These are phyloP conservation scores for Epinotia ramella DNA, from an alignment of 2,888 invertebrate species.

Conservation along the genomic window DNA sequence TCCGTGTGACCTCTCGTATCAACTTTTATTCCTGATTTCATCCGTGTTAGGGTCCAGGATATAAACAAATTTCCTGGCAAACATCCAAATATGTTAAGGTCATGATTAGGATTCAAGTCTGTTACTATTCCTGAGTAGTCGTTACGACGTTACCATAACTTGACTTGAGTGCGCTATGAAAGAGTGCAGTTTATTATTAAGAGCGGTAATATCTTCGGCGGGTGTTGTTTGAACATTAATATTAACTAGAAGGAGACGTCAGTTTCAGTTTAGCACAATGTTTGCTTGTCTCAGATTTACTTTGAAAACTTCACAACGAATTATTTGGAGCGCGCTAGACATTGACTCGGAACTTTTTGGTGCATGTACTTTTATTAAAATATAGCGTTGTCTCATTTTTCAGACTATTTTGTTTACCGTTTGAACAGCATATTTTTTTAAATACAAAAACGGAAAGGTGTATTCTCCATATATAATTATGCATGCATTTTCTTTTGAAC, in stretches of 20 bases:
- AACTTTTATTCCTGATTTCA: too few species aligned
- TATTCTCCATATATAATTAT: too few species aligned
- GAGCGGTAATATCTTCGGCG: neutral
- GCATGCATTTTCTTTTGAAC: too few species aligned
- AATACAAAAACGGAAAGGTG: too few species aligned
- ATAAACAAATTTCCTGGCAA: too few species aligned
- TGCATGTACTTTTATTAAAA: neutral
- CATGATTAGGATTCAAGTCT: too few species aligned
- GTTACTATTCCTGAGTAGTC: too few species aligned
- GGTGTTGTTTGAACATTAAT: neutral
- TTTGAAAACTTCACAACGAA: neutral
- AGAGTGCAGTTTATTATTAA: neutral
- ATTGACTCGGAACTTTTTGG: constrained; percentile 3
- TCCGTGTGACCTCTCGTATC: too few species aligned
- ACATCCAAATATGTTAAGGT: too few species aligned
- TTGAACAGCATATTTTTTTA: too few species aligned
- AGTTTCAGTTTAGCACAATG: constrained; percentile 7
- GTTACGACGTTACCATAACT: neutral
- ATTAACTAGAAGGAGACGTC: neutral
- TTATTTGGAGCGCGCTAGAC: neutral
- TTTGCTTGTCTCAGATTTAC: constrained; percentile 13
- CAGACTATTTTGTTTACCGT: too few species aligned
- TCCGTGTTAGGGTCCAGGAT: too few species aligned
- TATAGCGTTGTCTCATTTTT: neutral
- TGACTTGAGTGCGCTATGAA: neutral